These are phyloP conservation scores for Chelonia mydas DNA, from an alignment of 2,797 vertebrate species.

Conservation along the genomic window DNA sequence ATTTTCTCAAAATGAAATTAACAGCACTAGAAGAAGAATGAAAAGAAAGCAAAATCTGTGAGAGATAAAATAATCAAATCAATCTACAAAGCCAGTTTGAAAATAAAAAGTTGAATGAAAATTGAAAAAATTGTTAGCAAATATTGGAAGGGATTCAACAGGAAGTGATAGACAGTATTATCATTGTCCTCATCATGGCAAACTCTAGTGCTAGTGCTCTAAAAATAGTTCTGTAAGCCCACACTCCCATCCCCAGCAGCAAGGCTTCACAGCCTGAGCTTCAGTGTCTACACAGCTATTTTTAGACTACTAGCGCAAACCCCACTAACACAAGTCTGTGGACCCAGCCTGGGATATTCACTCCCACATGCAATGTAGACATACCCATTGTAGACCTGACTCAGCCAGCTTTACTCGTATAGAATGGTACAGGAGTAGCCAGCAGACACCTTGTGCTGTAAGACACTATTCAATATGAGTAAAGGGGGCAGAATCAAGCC, in stretches of 20 bases:
- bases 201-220: neutral
- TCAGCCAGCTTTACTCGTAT: neutral
- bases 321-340: neutral
- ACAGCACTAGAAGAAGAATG: constrained; percentile 36
- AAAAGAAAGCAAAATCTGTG: neutral
- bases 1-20: constrained; percentile 58
- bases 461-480: neutral
- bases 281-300: too few species aligned
- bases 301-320: neutral
- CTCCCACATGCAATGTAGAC: neutral
- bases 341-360: neutral
- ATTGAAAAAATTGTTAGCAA: neutral
- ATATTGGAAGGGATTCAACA: neutral
- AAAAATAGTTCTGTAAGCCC: neutral
- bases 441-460: neutral
- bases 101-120: neutral
- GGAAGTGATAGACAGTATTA: neutral
- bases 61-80: neutral
- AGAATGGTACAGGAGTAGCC: neutral
- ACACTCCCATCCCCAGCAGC: neutral
- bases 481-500: neutral
- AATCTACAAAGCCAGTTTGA: neutral
- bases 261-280: neutral
- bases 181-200: neutral
- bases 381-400: neutral